Percentiles rank a stretch among this genome's conserved stretches.
Evolutionary conservation across 2,797 vertebrate genomes (phyloP).

Genomic region (Sebastiscus albofasciatus): DNA sequence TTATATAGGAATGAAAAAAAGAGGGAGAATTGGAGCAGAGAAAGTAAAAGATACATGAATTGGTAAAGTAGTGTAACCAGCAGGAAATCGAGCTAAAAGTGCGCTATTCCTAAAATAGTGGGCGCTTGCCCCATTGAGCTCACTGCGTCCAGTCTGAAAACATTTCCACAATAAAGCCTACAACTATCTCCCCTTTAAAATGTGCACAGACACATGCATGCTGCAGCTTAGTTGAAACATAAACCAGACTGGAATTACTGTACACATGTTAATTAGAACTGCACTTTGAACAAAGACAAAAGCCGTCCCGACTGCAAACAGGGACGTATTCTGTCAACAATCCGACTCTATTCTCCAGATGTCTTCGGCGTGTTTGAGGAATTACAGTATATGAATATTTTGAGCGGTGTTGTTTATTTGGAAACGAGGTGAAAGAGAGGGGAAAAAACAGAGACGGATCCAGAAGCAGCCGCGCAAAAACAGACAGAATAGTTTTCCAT

Average conservation of each 20-base stretch:
- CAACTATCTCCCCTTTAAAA: not conserved
- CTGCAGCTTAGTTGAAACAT: conserved; percentile 25
- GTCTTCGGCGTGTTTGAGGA: conserved; percentile 27
- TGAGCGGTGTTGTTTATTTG: conserved; percentile 29
- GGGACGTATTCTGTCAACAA: conserved; percentile 52
- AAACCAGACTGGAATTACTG: conserved; percentile 44
- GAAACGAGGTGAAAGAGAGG: conserved; percentile 14
- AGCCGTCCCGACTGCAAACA: conserved; percentile 13
- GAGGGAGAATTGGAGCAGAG: conserved; percentile 31
- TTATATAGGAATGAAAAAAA: conserved; percentile 3
- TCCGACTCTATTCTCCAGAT: conserved; percentile 33
- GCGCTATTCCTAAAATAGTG: conserved; percentile 40
- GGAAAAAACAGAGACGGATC: not conserved
- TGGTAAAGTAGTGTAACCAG: conserved; percentile 57
- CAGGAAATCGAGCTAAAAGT: conserved; percentile 60
- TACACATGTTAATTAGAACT: conserved; percentile 46
- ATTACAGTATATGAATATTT: conserved; percentile 34
- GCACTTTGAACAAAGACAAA: conserved; percentile 31
- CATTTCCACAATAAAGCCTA: conserved; percentile 1
- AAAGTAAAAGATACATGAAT: conserved; percentile 51
- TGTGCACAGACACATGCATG: not conserved
- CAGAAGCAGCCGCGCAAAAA: not conserved
- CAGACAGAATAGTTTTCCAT: not conserved
- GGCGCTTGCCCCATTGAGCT: conserved; percentile 18
- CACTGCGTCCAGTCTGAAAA: conserved; percentile 1